Conservation (phyloP, 2,113 vertebrate species). For the Lepisosteus oculatus region DNA sequence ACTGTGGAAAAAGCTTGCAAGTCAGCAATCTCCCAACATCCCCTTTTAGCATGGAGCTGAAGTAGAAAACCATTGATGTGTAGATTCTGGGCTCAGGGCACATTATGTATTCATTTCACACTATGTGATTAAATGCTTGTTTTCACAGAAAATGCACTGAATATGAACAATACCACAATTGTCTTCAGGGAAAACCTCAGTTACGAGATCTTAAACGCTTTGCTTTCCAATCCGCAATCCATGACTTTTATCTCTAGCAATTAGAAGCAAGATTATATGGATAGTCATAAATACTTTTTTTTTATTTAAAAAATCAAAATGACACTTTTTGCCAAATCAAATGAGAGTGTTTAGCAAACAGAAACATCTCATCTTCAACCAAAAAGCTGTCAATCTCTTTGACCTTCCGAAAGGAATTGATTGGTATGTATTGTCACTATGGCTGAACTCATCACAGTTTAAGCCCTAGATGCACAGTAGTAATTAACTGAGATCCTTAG, state of each 20-base stretch:
- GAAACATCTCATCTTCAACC: slow-evolving; percentile 27
- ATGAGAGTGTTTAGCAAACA: slow-evolving; percentile 31
- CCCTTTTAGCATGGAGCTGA: neutral
- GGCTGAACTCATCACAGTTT: slow-evolving; percentile 43
- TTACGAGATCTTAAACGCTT: slow-evolving; percentile 28
- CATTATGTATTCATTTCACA: slow-evolving; percentile 28
- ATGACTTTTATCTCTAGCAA: slow-evolving; percentile 25
- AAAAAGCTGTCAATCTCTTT: slow-evolving; percentile 27
- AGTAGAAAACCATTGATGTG: neutral
- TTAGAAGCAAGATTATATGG: slow-evolving; percentile 22
- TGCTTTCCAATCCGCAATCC: slow-evolving; percentile 26
- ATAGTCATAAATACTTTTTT: slow-evolving; percentile 25
- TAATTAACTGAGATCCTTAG: slow-evolving; percentile 56
- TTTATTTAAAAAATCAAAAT: slow-evolving; percentile 32
- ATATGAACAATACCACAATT: slow-evolving; percentile 29
- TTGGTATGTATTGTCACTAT: slow-evolving; percentile 41
- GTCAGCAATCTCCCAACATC: slow-evolving; percentile 1
- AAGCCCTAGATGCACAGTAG: slow-evolving; percentile 38
- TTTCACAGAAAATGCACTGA: slow-evolving; percentile 34
- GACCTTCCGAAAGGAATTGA: slow-evolving; percentile 30
- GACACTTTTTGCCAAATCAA: slow-evolving; percentile 21
- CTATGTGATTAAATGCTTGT: slow-evolving; percentile 39
- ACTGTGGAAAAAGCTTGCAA: neutral
- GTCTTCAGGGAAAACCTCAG: slow-evolving; percentile 22
- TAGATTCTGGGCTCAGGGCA: slow-evolving; percentile 16